A percentile compares a stretch with the other conserved stretches of the same genome.
These are phyloP conservation scores for Andrena trimmerana DNA, from an alignment of 2,888 invertebrate species.

Conservation along the genomic window DNA sequence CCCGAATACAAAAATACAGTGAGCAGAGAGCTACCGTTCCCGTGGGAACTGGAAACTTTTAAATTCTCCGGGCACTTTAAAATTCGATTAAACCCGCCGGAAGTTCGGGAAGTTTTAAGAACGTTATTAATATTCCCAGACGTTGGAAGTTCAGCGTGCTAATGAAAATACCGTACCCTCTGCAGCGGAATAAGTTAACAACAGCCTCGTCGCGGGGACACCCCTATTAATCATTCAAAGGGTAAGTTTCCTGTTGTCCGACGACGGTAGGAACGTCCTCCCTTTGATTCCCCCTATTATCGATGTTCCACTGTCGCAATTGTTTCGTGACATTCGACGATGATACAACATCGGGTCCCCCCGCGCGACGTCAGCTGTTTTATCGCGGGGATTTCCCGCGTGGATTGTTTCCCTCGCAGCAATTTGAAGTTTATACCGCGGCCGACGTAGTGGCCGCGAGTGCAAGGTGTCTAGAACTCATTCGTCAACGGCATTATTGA, in stretches of 20 bases:
- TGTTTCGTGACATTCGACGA: neutral
- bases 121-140: slow-evolving; percentile 40
- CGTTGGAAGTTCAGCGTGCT: neutral
- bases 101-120: slow-evolving; percentile 5
- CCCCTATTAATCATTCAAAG: neutral
- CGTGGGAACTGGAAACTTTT: slow-evolving; percentile 1
- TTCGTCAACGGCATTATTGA: neutral
- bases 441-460: neutral
- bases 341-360: neutral
- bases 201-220: neutral
- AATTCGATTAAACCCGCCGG: slow-evolving; percentile 45
- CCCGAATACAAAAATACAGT: slow-evolving; percentile 22
- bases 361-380: neutral
- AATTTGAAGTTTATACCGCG: neutral
- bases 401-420: neutral
- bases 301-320: neutral
- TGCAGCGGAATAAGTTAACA: neutral
- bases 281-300: neutral
- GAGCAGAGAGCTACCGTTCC: neutral
- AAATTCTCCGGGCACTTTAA: slow-evolving; percentile 28
- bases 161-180: neutral
- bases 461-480: slow-evolving; percentile 5
- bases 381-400: neutral
- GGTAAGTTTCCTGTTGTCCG: neutral
- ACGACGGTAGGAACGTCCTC: neutral